These are phyloP conservation scores for Phaetusa simplex DNA, from an alignment of 2,113 vertebrate genomes.

Conservation along the genomic window DNA sequence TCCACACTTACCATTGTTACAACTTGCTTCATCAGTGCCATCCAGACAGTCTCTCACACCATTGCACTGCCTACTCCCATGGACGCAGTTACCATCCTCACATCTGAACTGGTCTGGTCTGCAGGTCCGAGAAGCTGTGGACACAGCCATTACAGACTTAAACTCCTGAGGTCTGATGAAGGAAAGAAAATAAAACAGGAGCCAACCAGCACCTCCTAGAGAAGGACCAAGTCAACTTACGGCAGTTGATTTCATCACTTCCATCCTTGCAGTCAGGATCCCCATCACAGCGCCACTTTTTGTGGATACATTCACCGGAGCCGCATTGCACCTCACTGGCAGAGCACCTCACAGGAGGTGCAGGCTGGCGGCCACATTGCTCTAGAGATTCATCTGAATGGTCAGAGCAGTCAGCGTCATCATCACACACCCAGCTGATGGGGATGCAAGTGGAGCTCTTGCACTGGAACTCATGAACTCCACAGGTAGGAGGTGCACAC, in stretches of 20 bases:
- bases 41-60: constrained; percentile 90
- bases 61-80: constrained; percentile 90
- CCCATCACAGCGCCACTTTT: constrained; percentile 96
- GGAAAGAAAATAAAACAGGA: not conserved
- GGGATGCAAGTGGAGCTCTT: constrained; percentile 90
- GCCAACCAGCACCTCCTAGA: not conserved
- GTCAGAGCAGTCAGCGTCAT: constrained; percentile 93
- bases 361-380: constrained; percentile 88
- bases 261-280: constrained; percentile 94
- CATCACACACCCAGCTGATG: constrained; percentile 90
- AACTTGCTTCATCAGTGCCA: constrained; percentile 90
- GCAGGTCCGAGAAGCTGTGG: constrained; percentile 87
- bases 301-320: constrained; percentile 94
- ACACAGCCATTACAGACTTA: not conserved
- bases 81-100: constrained; percentile 90
- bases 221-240: constrained; percentile 75
- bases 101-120: constrained; percentile 93
- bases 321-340: constrained; percentile 86
- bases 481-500: constrained; percentile 87
- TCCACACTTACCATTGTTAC: constrained; percentile 82
- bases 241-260: constrained; percentile 94
- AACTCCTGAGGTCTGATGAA: not conserved
- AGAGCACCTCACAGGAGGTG: constrained; percentile 81
- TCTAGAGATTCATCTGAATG: constrained; percentile 89
- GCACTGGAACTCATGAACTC: constrained; percentile 89